Evolutionary conservation across 2,797 vertebrate genomes (phyloP).

Genomic region (Choloepus didactylus): DNA sequence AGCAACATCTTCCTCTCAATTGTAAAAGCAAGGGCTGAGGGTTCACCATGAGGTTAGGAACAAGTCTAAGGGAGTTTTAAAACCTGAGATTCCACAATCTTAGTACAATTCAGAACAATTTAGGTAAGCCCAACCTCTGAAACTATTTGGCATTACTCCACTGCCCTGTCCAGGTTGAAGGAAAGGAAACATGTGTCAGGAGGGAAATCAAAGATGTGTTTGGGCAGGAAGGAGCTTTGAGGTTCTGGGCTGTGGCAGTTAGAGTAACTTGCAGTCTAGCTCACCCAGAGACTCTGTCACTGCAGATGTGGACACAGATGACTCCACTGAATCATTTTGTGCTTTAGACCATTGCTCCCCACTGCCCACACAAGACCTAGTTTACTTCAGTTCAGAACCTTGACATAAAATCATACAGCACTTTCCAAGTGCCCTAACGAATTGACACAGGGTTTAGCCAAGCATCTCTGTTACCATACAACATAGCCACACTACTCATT

Average conservation of each 20-base stretch:
- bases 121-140: fast-evolving
- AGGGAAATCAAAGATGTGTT: not conserved
- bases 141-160: not conserved
- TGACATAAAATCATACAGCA: not conserved
- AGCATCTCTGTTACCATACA: fast-evolving
- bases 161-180: not conserved
- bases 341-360: not conserved
- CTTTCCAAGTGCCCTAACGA: not conserved
- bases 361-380: not conserved
- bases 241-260: too few species aligned
- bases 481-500: fast-evolving
- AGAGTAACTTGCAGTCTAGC: too few species aligned
- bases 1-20: too few species aligned
- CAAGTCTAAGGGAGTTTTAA: not conserved
- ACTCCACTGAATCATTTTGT: not conserved
- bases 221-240: too few species aligned
- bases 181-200: not conserved
- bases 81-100: too few species aligned
- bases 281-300: too few species aligned
- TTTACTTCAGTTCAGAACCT: too few species aligned
- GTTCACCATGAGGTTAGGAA: too few species aligned
- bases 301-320: too few species aligned
- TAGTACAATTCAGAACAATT: not conserved
- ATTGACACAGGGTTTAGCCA: fast-evolving
- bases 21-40: too few species aligned